A percentile compares a stretch with the other conserved stretches of the same genome.
These are phyloP conservation scores for Bubo blakistoni DNA, from an alignment of 2,113 vertebrate genomes.

Conservation along the genomic window DNA sequence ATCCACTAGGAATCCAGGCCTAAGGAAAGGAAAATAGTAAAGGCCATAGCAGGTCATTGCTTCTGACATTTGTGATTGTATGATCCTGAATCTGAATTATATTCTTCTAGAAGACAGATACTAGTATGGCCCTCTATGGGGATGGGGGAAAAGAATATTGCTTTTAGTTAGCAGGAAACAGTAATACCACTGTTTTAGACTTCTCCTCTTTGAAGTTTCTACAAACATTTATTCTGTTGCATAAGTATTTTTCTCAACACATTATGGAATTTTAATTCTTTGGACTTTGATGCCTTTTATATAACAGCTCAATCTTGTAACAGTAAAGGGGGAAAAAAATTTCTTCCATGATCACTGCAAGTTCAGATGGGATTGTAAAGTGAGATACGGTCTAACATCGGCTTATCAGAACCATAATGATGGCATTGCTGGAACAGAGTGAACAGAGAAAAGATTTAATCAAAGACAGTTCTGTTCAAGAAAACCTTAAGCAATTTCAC, in stretches of 20 bases:
- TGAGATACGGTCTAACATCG: not conserved
- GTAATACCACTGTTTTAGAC: slow-evolving; percentile 6
- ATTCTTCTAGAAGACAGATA: slow-evolving; percentile 1
- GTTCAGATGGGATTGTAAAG: slow-evolving; percentile 33
- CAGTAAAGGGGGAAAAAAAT: not conserved
- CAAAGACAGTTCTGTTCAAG: slow-evolving; percentile 65
- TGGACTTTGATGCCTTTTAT: not conserved
- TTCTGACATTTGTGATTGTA: not conserved
- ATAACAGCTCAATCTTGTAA: slow-evolving; percentile 43
- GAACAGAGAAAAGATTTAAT: slow-evolving; percentile 61
- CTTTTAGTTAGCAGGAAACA: slow-evolving; percentile 46
- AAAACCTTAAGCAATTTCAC: slow-evolving; percentile 64
- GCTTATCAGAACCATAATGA: slow-evolving; percentile 61
- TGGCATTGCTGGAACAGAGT: slow-evolving; percentile 6
- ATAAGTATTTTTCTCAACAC: not conserved
- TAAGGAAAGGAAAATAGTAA: not conserved
- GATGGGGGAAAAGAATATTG: not conserved
- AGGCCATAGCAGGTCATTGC: not conserved
- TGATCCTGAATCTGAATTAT: not conserved
- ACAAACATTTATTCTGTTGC: not conserved
- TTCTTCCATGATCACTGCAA: not conserved
- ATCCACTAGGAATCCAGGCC: not conserved
- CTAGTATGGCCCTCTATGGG: not conserved
- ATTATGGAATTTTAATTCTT: slow-evolving; percentile 54
- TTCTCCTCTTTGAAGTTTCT: slow-evolving; percentile 18